phyloP scores from a whole-genome alignment of 2,797 vertebrate species.

The Sebastes matsubarae region DNA sequence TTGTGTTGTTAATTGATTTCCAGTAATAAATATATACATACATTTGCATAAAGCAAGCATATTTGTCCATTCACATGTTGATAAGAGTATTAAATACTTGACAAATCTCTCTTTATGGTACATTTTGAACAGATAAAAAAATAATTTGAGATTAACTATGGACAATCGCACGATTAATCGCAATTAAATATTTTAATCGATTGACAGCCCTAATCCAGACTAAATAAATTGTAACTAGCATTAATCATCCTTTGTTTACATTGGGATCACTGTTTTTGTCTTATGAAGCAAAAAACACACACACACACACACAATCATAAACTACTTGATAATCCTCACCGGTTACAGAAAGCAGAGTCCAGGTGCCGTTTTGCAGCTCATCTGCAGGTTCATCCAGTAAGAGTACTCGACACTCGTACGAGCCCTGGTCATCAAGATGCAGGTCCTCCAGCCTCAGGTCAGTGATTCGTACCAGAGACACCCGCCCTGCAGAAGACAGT shows the following conservation, averaged over 20 bases:
- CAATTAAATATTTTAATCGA: too few species aligned
- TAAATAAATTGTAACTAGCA: neutral
- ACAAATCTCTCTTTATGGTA: too few species aligned
- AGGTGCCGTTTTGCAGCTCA: constrained; percentile 88
- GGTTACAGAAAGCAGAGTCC: constrained; percentile 89
- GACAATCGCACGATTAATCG: too few species aligned
- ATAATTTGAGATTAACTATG: rapidly evolving
- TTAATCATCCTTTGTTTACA: neutral
- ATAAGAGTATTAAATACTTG: too few species aligned
- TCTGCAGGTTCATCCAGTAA: constrained; percentile 86
- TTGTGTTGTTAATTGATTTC: too few species aligned
- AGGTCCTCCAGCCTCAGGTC: constrained; percentile 86
- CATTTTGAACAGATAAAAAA: too few species aligned
- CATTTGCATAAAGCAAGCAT: too few species aligned
- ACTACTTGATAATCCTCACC: constrained; percentile 75
- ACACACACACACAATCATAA: neutral
- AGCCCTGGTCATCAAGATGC: constrained; percentile 88
- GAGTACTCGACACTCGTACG: constrained; percentile 92
- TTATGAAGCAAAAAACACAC: neutral
- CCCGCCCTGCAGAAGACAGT: constrained; percentile 82
- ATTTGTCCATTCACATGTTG: too few species aligned
- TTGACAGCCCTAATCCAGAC: neutral
- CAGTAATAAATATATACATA: too few species aligned
- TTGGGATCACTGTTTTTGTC: neutral
- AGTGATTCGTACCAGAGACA: constrained; percentile 84